These are phyloP conservation scores for Clostera curtula DNA, from an alignment of 2,888 invertebrate genomes.

Conservation along the genomic window DNA sequence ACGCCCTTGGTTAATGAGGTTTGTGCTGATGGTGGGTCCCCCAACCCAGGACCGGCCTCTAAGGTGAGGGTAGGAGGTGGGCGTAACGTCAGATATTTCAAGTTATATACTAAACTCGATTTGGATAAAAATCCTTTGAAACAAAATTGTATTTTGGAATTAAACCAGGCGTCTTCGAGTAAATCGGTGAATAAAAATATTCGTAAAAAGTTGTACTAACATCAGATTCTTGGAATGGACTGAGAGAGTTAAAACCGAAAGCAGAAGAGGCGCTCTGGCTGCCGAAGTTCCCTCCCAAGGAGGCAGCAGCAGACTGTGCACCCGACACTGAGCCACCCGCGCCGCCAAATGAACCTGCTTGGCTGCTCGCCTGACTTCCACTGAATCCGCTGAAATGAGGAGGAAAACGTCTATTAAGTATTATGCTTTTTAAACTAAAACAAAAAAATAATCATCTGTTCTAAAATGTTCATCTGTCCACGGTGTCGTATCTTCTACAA, in stretches of 20 bases:
- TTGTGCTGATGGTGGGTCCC: too few relatives aligned
- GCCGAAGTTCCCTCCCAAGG: constrained; percentile 37
- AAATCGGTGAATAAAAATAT: not conserved
- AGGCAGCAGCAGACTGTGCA: constrained; percentile 47
- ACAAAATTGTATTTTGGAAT: too few relatives aligned
- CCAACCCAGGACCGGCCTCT: too few relatives aligned
- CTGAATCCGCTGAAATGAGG: constrained; percentile 47
- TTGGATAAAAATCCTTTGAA: too few relatives aligned
- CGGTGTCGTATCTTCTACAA: too few relatives aligned
- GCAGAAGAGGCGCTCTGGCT: constrained; percentile 60
- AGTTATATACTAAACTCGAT: too few relatives aligned
- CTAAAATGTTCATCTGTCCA: too few relatives aligned
- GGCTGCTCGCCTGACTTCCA: constrained; percentile 68
- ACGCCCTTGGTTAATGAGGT: too few relatives aligned
- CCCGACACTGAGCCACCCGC: constrained; percentile 42
- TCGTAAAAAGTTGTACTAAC: constrained; percentile 26
- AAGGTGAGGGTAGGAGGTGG: too few relatives aligned
- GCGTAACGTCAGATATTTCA: too few relatives aligned
- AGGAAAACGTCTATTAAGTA: not conserved
- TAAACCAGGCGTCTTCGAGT: too few relatives aligned
- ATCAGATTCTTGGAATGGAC: constrained; percentile 46
- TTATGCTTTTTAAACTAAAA: not conserved
- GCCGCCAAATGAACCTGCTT: constrained; percentile 58
- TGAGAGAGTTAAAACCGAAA: constrained; percentile 55
- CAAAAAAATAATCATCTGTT: not conserved